Percentiles rank a stretch among this genome's conserved stretches.
These are phyloP conservation scores for Apostichopus leukothele DNA, from an alignment of 53 echinoderm and acorn worm genomes.

Conservation along the genomic window DNA sequence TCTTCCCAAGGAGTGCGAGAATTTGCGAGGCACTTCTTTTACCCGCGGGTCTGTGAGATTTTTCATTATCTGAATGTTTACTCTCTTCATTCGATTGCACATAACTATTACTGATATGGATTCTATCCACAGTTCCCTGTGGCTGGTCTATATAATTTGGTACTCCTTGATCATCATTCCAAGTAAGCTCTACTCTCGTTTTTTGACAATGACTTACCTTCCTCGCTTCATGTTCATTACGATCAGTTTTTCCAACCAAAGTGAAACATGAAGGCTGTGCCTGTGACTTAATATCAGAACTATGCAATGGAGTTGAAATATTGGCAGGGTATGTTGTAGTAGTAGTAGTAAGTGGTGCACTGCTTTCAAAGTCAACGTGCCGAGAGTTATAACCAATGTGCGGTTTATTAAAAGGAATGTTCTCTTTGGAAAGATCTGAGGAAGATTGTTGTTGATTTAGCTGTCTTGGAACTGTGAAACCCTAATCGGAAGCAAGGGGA, in stretches of 20 bases:
- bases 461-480: conserved; percentile 90
- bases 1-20: conserved; percentile 83
- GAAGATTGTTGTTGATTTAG: conserved; percentile 34
- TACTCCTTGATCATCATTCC: not conserved
- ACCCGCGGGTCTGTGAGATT: not conserved
- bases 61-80: not conserved
- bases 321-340: not conserved
- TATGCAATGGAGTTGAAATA: not conserved
- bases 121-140: not conserved
- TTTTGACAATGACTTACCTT: not conserved
- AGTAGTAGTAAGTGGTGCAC: not conserved
- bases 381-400: not conserved
- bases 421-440: not conserved
- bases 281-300: not conserved
- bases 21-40: conserved; percentile 81
- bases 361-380: not conserved
- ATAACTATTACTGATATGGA: not conserved
- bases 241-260: not conserved
- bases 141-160: not conserved
- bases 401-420: not conserved
- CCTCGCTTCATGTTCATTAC: not conserved
- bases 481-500: conserved; percentile 53
- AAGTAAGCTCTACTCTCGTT: not conserved
- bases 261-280: not conserved
- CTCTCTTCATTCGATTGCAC: not conserved